Conservation (phyloP, 2,797 vertebrate species). For the Linurgus olivaceus region DNA sequence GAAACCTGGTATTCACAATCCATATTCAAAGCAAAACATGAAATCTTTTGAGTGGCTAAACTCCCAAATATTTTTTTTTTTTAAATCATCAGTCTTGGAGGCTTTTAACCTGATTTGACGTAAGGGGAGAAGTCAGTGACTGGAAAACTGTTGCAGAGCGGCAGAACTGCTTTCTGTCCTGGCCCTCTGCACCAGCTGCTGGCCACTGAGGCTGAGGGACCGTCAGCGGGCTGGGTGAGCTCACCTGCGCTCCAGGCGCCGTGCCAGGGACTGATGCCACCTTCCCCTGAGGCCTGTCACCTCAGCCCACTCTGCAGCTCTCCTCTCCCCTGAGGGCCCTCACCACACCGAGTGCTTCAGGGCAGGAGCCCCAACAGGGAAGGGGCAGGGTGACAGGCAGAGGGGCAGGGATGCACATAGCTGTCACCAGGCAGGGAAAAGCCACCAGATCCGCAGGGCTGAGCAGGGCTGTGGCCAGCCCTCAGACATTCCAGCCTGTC, state of each 20-base stretch:
- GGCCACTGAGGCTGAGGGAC: neutral
- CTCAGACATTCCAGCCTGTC: neutral
- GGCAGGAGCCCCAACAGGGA: neutral
- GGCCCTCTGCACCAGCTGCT: fast-evolving
- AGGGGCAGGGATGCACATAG: fast-evolving
- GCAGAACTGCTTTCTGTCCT: neutral
- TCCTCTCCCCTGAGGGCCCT: neutral
- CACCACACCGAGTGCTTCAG: fast-evolving
- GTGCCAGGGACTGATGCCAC: neutral
- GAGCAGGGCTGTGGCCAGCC: neutral
- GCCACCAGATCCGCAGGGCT: neutral
- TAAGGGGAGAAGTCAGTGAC: neutral
- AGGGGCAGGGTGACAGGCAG: neutral
- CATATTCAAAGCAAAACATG: neutral
- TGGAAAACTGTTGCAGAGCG: neutral
- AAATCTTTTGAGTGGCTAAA: neutral
- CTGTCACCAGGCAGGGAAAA: neutral
- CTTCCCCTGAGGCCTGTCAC: neutral
- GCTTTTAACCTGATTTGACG: neutral
- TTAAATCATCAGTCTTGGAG: neutral
- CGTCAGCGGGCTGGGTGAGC: neutral
- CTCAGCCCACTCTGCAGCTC: neutral
- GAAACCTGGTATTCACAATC: neutral
- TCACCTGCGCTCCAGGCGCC: fast-evolving
- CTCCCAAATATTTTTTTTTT: neutral